A percentile compares a stretch with the other conserved stretches of the same genome.
phyloP scores from a whole-genome alignment of 2,113 vertebrate species.

The Numenius arquata region DNA sequence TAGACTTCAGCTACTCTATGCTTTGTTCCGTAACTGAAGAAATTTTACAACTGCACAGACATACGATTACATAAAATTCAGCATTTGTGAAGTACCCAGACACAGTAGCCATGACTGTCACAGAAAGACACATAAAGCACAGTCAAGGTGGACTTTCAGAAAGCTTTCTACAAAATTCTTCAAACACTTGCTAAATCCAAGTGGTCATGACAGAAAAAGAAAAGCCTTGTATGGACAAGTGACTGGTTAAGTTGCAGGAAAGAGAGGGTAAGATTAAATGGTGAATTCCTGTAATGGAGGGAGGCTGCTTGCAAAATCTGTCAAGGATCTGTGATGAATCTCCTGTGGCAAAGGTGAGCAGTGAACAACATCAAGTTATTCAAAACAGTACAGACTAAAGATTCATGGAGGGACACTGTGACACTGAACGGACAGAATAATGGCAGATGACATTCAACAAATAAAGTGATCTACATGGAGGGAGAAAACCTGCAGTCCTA shows the following conservation, averaged over 20 bases:
- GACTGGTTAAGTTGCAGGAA: background rate
- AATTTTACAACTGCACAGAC: background rate
- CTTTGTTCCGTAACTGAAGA: background rate
- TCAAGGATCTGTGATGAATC: background rate
- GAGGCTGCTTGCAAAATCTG: background rate
- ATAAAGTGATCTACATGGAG: background rate
- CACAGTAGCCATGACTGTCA: background rate
- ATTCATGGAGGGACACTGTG: background rate
- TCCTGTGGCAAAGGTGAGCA: background rate
- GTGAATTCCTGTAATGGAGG: background rate
- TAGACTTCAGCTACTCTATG: background rate
- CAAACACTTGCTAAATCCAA: background rate
- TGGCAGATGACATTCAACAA: background rate
- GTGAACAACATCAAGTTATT: background rate
- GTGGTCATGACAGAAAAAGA: background rate
- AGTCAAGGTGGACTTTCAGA: background rate
- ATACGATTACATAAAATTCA: background rate
- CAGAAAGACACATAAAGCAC: background rate
- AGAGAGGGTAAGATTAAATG: background rate
- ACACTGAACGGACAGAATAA: background rate
- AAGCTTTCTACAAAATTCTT: background rate
- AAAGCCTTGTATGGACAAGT: background rate
- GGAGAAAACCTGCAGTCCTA: background rate
- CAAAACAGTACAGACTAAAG: background rate
- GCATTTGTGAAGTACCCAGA: background rate